phyloP scores from a whole-genome alignment of 1,140 invertebrate genomes.

The Eurosta solidaginis region DNA sequence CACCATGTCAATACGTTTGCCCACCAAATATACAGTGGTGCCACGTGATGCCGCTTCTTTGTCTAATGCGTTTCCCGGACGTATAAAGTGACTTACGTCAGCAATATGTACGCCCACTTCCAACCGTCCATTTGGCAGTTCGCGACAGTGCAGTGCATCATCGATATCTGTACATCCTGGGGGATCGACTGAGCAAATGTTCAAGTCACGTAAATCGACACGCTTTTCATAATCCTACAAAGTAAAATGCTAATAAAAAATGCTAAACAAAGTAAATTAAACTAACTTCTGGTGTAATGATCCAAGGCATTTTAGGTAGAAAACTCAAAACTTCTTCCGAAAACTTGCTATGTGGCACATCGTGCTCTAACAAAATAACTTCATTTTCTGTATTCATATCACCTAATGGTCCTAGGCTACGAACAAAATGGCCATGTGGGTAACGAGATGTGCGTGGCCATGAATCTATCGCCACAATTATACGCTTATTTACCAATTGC shows the following conservation, averaged over 20 bases:
- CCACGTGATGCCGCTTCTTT: slow-evolving; percentile 82
- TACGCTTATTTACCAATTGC: slow-evolving; percentile 78
- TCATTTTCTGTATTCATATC: slow-evolving; percentile 94
- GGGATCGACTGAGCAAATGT: slow-evolving; percentile 97
- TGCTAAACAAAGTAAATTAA: background rate
- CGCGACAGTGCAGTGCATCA: slow-evolving; percentile 92
- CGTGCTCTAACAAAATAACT: slow-evolving; percentile 93
- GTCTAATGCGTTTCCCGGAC: slow-evolving; percentile 86
- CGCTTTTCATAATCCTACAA: slow-evolving; percentile 77
- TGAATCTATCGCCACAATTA: slow-evolving; percentile 90
- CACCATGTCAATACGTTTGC: slow-evolving; percentile 88
- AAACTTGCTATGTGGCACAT: slow-evolving; percentile 94
- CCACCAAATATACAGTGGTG: slow-evolving; percentile 90
- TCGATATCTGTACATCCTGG: slow-evolving; percentile 99
- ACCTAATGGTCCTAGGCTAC: slow-evolving; percentile 77
- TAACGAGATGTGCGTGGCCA: slow-evolving; percentile 86
- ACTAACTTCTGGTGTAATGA: slow-evolving; percentile 78
- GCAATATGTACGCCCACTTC: slow-evolving; percentile 96
- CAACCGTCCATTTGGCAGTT: slow-evolving; percentile 75
- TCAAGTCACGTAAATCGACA: slow-evolving; percentile 80
- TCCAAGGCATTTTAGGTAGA: slow-evolving; percentile 89
- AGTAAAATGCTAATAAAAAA: slow-evolving; percentile 39
- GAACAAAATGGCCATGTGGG: slow-evolving; percentile 84
- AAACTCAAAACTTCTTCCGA: slow-evolving; percentile 92
- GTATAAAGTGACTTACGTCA: slow-evolving; percentile 93